Evolutionary conservation across 2,797 vertebrate genomes (phyloP).

Genomic region (Cetoscarus ocellatus): DNA sequence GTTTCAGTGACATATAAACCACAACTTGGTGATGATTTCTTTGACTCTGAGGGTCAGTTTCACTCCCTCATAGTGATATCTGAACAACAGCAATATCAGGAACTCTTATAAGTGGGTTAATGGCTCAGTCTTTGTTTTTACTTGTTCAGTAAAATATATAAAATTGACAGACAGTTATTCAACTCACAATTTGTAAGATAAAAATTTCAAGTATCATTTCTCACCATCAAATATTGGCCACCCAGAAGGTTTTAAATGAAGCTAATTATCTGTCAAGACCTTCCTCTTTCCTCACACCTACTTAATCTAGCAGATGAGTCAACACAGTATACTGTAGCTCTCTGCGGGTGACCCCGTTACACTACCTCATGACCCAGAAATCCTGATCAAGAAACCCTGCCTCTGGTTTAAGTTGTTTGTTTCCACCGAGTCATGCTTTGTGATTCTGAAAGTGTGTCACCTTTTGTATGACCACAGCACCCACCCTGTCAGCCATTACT

Average conservation of each 20-base stretch:
- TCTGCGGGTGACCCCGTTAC: background rate
- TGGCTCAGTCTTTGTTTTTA: background rate
- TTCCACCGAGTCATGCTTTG: constrained; percentile 29
- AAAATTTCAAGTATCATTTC: background rate
- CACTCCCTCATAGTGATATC: no score
- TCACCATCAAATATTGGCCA: background rate
- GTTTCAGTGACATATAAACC: no score
- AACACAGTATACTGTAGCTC: background rate
- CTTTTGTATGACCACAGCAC: constrained; percentile 15
- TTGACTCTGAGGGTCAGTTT: no score
- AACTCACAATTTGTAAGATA: background rate
- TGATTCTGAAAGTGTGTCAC: constrained; percentile 53
- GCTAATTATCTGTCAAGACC: constrained; percentile 12
- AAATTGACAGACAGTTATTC: background rate
- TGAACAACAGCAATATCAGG: no score
- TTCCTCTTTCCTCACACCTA: background rate
- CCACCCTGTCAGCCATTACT: constrained; percentile 2
- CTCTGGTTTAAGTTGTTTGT: constrained; percentile 35
- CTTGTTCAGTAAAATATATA: background rate
- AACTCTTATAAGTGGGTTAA: no score
- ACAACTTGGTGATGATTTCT: no score
- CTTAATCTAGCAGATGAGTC: constrained; percentile 6
- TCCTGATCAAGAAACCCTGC: constrained; percentile 8
- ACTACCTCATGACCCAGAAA: constrained; percentile 38
- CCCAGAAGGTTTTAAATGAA: background rate